Conservation (phyloP, 37 sponge, comb jelly and placozoan species). For the Oscarella lobularis region DNA sequence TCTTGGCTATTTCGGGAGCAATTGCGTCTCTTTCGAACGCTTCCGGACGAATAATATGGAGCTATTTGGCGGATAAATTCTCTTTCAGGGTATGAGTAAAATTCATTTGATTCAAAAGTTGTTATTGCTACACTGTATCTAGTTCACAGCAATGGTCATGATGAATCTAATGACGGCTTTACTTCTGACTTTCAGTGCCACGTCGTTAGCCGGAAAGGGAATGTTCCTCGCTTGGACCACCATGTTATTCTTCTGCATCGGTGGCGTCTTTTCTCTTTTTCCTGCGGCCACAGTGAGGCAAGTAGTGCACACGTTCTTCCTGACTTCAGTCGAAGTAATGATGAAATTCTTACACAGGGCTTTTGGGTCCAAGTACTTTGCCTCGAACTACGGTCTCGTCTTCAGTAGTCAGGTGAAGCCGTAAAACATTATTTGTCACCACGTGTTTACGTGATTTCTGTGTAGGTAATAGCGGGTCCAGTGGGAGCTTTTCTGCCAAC, state of each 20-base stretch:
- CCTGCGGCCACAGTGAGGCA: constrained; percentile 41
- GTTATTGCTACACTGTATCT: no score
- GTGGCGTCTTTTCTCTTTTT: constrained; percentile 58
- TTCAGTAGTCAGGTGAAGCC: neutral
- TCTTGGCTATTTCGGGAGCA: constrained; percentile 35
- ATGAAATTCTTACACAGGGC: neutral
- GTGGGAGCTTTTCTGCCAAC: no score
- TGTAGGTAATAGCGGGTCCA: no score
- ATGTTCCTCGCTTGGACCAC: constrained; percentile 58
- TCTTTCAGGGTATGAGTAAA: constrained; percentile 25
- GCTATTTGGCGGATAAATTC: constrained; percentile 37
- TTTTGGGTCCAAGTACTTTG: neutral
- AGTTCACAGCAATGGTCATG: constrained; percentile 7
- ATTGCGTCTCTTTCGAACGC: constrained; percentile 43
- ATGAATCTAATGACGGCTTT: neutral
- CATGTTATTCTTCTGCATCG: constrained; percentile 73
- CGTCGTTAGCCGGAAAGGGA: neutral
- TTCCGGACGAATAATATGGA: constrained; percentile 57
- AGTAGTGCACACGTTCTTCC: neutral
- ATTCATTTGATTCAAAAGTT: neutral
- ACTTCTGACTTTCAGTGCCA: neutral
- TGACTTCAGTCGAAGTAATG: neutral
- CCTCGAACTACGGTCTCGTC: neutral
- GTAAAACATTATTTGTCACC: no score
- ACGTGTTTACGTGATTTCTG: no score